Evolutionary conservation across 1,140 invertebrate genomes (phyloP), one percentile per base, ranked within the genome.

Genomic region (Temnothorax curvispinosus): DNA sequence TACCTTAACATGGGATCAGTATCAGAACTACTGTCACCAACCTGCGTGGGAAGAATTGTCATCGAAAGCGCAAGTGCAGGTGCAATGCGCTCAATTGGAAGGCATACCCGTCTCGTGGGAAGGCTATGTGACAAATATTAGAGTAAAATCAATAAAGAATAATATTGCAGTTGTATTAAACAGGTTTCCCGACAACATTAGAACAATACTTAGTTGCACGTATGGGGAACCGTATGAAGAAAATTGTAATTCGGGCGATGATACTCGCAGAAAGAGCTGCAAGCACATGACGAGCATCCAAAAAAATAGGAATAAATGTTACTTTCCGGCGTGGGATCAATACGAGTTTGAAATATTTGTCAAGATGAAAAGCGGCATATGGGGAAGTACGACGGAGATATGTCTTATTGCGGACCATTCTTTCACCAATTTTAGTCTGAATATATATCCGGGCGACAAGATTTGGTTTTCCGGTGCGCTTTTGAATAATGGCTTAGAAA

Each of bases 331-430:
- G 60, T 97, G 97, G 95, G 96, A 98, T 93, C 96, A 95, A 89
- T 97, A 97, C 90, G 97, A 97, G 80, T 97, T 97, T 91, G 97
- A 98, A 94, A 96, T 98, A 7, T 95, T 94, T 54, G 94, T 98
- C 0, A 96, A 96, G 87, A 97, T 98, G 96, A 96, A 97, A 86
- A 96, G 96, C 0, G 96, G 97, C 0, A 96, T 97, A 38, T 95
- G 97, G 90, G 96, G 97, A 4, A 96, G 96, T 41, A 96, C 96
- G 35, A 95, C 97, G 0, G 96, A 97, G 87, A 96, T 98, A 2
- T 91, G 96, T 1, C 89, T 98, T 0, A 89, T 96, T 3, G 97
- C 96, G n/a, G 94, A 95, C 52, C 95, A 97, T 91, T 96, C 96
- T 35, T 98, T 98, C 75, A 95, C 96, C 0, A 98, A 98, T 94